Conservation (phyloP, 2,113 vertebrate genomes). For the Hystrix cristata region DNA sequence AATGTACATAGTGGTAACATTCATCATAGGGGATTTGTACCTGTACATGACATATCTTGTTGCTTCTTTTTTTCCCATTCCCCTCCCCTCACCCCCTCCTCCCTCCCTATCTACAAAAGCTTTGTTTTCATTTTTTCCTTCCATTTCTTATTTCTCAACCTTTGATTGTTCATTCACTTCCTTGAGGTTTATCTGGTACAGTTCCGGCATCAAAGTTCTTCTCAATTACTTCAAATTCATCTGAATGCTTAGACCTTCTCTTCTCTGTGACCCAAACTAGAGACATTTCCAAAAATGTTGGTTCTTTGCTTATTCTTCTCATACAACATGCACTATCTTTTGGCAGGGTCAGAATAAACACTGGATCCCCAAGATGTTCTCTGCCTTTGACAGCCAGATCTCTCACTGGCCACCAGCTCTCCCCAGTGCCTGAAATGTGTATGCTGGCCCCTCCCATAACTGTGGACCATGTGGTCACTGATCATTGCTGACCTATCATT, state of each 20-base stretch:
- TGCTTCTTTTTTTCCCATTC: too few species aligned
- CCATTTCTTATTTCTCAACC: background rate
- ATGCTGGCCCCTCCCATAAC: background rate
- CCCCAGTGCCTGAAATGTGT: fast-evolving
- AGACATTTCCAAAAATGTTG: background rate
- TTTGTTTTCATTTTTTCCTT: too few species aligned
- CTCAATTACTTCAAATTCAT: background rate
- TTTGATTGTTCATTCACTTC: background rate
- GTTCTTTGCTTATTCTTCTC: background rate
- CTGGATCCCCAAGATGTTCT: background rate
- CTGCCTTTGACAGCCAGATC: background rate
- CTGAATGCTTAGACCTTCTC: background rate
- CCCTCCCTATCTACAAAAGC: too few species aligned
- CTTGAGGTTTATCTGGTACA: background rate
- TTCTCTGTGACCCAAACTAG: background rate
- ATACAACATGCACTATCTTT: background rate
- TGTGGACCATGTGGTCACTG: background rate
- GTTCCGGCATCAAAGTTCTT: background rate
- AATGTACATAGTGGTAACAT: too few species aligned
- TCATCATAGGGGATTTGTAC: too few species aligned
- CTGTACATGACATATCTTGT: too few species aligned
- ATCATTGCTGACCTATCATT: background rate
- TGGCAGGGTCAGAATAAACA: background rate
- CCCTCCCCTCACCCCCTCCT: too few species aligned
- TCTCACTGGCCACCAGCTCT: background rate